Evolutionary conservation across 2,113 vertebrate species (phyloP).

Genomic region (Myotis davidii): DNA sequence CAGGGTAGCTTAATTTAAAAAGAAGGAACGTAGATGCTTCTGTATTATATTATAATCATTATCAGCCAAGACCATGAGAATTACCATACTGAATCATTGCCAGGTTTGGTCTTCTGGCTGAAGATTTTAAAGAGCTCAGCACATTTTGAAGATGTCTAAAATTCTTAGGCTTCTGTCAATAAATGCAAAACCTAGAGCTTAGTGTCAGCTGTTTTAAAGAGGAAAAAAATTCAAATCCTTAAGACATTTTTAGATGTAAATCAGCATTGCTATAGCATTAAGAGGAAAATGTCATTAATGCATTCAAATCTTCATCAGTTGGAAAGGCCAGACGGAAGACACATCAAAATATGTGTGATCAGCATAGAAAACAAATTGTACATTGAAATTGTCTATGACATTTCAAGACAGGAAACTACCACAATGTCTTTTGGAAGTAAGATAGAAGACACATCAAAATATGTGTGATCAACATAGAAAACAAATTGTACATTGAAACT

Average conservation of each 20-base stretch:
- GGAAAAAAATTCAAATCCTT: neutral
- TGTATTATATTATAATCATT: neutral
- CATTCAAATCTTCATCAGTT: neutral
- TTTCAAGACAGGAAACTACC: neutral
- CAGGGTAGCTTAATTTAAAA: neutral
- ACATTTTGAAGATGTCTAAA: neutral
- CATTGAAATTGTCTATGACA: neutral
- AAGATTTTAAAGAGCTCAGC: neutral
- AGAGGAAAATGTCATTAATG: neutral
- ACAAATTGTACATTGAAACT: too few relatives aligned
- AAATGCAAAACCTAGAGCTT: neutral
- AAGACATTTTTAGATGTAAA: slow-evolving; percentile 14
- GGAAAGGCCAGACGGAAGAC: neutral
- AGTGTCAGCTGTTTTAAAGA: neutral
- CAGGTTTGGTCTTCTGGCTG: neutral
- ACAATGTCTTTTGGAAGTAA: neutral
- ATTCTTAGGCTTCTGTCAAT: neutral
- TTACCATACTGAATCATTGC: neutral
- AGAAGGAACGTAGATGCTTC: neutral
- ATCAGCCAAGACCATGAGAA: neutral
- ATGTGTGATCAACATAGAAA: neutral
- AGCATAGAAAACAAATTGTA: neutral
- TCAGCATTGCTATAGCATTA: neutral
- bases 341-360: neutral
- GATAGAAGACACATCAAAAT: neutral